These are phyloP conservation scores for Nephrotoma guestfalica DNA, from an alignment of 2,888 invertebrate genomes.

Conservation along the genomic window DNA sequence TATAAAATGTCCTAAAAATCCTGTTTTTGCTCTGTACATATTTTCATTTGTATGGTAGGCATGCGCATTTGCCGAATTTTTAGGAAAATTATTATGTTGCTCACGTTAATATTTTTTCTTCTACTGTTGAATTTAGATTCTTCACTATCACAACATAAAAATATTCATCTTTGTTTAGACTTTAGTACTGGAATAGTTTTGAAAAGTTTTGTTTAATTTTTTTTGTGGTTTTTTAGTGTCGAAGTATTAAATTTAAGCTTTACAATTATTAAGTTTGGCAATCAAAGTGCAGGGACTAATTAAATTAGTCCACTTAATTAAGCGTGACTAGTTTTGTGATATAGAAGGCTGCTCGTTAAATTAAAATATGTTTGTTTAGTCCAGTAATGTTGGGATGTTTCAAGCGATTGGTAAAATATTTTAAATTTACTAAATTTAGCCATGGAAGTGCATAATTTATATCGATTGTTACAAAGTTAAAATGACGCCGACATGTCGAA, in stretches of 20 bases:
- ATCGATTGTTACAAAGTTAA: background rate
- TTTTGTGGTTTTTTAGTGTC: background rate
- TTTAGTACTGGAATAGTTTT: background rate
- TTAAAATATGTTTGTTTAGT: background rate
- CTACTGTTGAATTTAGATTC: background rate
- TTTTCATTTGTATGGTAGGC: background rate
- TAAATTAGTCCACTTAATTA: background rate
- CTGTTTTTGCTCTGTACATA: background rate
- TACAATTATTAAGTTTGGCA: background rate
- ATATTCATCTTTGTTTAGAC: background rate
- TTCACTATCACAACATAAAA: background rate
- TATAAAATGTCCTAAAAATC: background rate
- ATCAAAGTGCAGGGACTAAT: background rate
- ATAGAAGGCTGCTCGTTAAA: background rate
- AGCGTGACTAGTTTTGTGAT: too few relatives aligned
- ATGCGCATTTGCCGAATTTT: background rate
- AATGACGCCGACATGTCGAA: background rate
- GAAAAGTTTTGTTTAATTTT: background rate
- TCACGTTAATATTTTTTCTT: background rate
- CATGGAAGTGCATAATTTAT: background rate
- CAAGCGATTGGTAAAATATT: background rate
- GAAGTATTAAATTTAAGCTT: background rate
- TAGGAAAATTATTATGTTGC: background rate
- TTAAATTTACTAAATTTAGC: background rate
- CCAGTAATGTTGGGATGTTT: slow-evolving; percentile 1